phyloP scores from a whole-genome alignment of 2,797 vertebrate genomes.

The Distichodus sexfasciatus region DNA sequence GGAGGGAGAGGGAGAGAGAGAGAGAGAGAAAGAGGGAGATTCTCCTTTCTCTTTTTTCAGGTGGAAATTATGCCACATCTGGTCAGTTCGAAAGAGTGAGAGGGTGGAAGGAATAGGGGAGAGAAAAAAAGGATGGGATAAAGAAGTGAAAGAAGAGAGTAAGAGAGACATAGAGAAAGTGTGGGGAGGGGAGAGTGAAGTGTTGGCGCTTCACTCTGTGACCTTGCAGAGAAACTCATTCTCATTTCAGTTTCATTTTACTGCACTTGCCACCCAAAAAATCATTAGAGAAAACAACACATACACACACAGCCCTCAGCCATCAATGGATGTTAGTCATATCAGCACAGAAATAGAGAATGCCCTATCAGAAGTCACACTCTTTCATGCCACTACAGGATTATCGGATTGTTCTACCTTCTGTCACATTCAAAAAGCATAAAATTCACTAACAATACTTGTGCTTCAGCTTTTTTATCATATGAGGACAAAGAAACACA shows the following conservation, averaged over 20 bases:
- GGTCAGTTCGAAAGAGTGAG: neutral
- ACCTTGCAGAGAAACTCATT: constrained; percentile 3
- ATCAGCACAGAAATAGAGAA: neutral
- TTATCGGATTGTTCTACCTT: neutral
- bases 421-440: neutral
- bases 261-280: constrained; percentile 12
- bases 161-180: no score
- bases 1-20: neutral
- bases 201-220: neutral
- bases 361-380: neutral
- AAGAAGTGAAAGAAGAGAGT: neutral
- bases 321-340: neutral
- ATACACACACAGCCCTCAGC: neutral
- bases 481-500: neutral
- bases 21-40: no score
- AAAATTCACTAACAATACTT: neutral
- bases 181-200: no score
- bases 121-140: no score
- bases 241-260: neutral
- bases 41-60: no score
- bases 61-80: no score
- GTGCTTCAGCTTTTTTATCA: neutral
- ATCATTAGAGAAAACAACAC: constrained; percentile 6
- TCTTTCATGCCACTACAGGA: neutral
- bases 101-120: neutral